Evolutionary conservation across 1,140 invertebrate genomes (phyloP).

Genomic region (Ridgeia piscesae): DNA sequence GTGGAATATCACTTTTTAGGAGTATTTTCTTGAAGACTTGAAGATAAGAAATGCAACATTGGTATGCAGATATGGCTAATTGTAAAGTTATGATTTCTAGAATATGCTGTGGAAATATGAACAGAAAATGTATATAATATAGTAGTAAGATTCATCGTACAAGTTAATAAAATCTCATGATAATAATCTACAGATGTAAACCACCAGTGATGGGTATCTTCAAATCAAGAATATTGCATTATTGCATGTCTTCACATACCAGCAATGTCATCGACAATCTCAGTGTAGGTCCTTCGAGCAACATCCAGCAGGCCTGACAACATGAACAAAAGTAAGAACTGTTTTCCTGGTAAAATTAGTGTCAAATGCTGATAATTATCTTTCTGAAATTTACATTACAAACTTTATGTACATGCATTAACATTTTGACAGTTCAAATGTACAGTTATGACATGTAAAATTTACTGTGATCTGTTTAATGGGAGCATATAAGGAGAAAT

Average conservation of each 20-base stretch:
- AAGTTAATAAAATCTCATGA: background rate
- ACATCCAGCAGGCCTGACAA: conserved; percentile 50
- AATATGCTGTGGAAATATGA: background rate
- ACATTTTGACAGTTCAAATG: no score
- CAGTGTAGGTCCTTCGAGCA: conserved; percentile 54
- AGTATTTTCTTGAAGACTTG: no score
- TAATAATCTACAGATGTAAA: no score
- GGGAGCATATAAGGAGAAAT: no score
- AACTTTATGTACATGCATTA: background rate
- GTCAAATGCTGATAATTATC: background rate
- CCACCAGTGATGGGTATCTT: no score
- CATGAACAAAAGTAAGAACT: background rate
- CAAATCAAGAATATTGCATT: background rate
- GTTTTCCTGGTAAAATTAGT: background rate
- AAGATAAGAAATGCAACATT: background rate
- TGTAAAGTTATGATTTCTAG: background rate
- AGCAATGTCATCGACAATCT: conserved; percentile 67
- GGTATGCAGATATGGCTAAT: background rate
- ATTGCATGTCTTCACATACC: conserved; percentile 54
- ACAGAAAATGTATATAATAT: background rate
- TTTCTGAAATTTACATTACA: background rate
- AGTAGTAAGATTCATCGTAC: background rate
- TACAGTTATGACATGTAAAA: no score
- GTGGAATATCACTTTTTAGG: background rate
- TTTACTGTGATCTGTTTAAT: no score